Evolutionary conservation across 2,888 invertebrate species (phyloP), one percentile per base, ranked within the genome.

Genomic region (Eupithecia vulgata): DNA sequence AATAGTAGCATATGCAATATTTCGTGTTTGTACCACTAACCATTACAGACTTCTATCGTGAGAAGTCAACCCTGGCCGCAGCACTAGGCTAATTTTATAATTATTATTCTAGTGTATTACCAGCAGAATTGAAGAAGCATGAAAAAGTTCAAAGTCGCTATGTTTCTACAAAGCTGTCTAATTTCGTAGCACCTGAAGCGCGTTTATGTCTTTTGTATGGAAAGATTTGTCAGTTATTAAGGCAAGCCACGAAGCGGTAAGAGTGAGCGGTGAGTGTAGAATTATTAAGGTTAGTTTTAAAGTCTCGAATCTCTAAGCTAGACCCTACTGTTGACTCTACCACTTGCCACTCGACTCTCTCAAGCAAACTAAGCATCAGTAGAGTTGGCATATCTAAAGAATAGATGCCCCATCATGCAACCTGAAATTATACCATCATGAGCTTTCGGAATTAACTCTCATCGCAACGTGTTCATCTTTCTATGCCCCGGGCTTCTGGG

Each of bases 401-500:
- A 61, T 40, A 37, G 40, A 40, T 65, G 25, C 40, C 40, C 21
- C 40, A 21, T 61, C 59, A 30, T 40, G n/a, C 61, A 70, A 65
- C 40, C 34, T 67, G 62, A 37, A 67, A 67, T 73, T 67, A 73
- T 42, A 70, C 52, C 21, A 70, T 70, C 67, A 67, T 21, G 25
- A 57, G 57, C 72, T 57, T 62, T 52, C 21, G 12, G 61, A 57
- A 30, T 67, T 52, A 68, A 52, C 57, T 57, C 30, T 59, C 25
- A 65, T 68, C n/a, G 52, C 62, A 66, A 45, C 66, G 68, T 69
- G 68, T 72, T 72, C 66, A 66, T 69, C 59, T 66, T 59, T 66
- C 68, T 57, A 57, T 12, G 57, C 57, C 25, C 13, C 57, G 25
- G 57, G 57, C 57, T 57, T 21, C 13, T 25, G 21, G 57, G 1